Conservation (phyloP, 2,888 invertebrate species). For the Myopa testacea region DNA sequence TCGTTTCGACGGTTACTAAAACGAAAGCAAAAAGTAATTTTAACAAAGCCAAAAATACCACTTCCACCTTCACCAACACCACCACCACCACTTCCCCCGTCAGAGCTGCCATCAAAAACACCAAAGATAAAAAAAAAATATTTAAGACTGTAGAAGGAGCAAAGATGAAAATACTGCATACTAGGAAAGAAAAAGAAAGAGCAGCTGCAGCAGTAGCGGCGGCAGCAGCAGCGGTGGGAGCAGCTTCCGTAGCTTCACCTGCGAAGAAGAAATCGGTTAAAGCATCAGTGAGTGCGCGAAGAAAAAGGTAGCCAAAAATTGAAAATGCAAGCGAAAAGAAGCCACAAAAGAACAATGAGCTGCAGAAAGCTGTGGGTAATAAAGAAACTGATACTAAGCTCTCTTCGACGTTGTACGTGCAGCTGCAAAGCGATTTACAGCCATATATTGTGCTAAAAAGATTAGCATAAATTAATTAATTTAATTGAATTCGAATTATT, state of each 20-base stretch:
- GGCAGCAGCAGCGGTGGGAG: background rate
- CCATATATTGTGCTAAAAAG: constrained; percentile 16
- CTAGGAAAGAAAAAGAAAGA: background rate
- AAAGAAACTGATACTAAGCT: background rate
- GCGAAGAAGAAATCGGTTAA: constrained; percentile 2
- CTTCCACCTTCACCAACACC: background rate
- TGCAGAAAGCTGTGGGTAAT: background rate
- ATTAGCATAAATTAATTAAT: background rate
- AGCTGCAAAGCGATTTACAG: constrained; percentile 1
- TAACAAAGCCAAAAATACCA: background rate
- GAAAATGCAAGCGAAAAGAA: background rate
- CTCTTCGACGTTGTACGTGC: background rate
- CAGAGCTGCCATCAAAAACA: background rate
- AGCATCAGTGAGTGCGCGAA: background rate
- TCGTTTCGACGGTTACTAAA: background rate
- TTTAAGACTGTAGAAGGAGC: constrained; percentile 19
- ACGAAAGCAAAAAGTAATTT: background rate
- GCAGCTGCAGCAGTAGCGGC: background rate
- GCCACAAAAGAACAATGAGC: background rate
- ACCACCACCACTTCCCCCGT: background rate
- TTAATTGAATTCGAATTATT: no score
- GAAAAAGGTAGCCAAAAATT: constrained; percentile 3
- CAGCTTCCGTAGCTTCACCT: background rate
- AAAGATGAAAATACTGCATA: constrained; percentile 17
- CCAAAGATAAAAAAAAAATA: constrained; percentile 6